Base-by-base conservation (phyloP, 2,797 vertebrate species). In the Rhodeus uyekii region DNA sequence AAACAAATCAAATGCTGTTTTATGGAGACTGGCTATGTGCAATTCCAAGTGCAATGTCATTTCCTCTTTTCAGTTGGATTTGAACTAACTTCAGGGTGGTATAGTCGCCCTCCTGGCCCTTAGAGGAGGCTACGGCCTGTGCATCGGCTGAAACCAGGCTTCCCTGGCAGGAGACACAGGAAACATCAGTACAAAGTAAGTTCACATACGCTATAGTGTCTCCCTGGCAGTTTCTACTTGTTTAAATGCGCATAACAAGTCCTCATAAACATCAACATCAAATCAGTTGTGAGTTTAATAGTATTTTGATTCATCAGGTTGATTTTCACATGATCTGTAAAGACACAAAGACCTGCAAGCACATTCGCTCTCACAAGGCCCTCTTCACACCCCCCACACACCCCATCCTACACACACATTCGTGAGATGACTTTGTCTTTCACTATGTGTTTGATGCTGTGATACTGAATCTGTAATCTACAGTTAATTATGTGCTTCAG, bases 401-500 rank as follows among this genome's bases (percentile, higher is more conserved):
- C n/a, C n/a, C n/a, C n/a, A n/a, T n/a, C n/a, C n/a, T n/a, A 58
- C n/a, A 58, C n/a, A 58, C 55, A 27, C 55, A 24, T 14, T 58
- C 0, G 2, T 60, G 27, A 60, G 5, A 60, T 60, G 58, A 60
- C 58, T 48, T 22, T 60, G 58, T 60, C 13, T 91, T 91, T 86
- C 90, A 89, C 91, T 87, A 85, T 91, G 88, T 85, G 89, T 95
- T 93, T 91, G 93, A 94, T 93, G 93, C 91, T 92, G 92, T 90
- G 91, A 93, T 86, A 89, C 91, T 92, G 92, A 58, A 94, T 94
- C 93, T 95, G 92, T 94, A 94, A 95, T 95, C 93, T 94, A 93
- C 93, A 94, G 93, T 95, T n/a, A 95, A 95, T 95, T 94, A 93
- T 91, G 93, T 93, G 93, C 93, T 95, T 92, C 93, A 94, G 93